Evolutionary conservation across 2,113 vertebrate genomes (phyloP), one percentile per base, ranked within the genome.

Genomic region (Cygnus buccinator): DNA sequence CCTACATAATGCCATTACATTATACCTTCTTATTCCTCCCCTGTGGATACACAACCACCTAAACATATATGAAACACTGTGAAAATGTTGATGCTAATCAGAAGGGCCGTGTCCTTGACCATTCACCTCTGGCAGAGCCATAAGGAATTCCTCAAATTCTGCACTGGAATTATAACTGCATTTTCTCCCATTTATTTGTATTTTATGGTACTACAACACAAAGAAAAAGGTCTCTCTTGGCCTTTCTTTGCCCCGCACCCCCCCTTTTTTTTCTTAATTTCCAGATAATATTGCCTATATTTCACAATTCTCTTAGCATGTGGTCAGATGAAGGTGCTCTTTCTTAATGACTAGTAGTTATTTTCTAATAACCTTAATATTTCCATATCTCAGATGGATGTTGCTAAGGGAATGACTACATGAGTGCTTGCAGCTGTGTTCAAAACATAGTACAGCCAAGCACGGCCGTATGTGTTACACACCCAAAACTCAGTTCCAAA

Each of bases 401-500:
- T 92, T 90, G 94, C 82, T 73, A 85, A 83, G 72, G 55, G 59
- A 58, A 62, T 72, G 75, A 46, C 41, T 88, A 23, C 68, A 77
- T 29, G 52, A 95, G 68, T 81, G 29, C 86, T 89, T 43, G 0
- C 80, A 93, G 94, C 90, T 93, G 88, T 84, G 65, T 76, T 91
- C 75, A 85, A 57, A 70, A 86, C 41, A 35, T 5, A 66, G n/a
- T 25, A n/a, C 65, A 68, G 94, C 83, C 88, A 92, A 86, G 71
- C 59, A 48, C 68, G 74, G 72, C 81, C 72, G 14, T 31, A 7
- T 50, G 33, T 41, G 48, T 71, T 84, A 90, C 94, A 78, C 92
- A 89, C 86, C 86, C 90, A 92, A 72, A 93, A 84, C 46, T 80
- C 61, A 13, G 35, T 89, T 92, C 83, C 90, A 89, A 57, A 43